Base-by-base conservation (phyloP, 2,888 invertebrate species). In the Phorcus lineatus region DNA sequence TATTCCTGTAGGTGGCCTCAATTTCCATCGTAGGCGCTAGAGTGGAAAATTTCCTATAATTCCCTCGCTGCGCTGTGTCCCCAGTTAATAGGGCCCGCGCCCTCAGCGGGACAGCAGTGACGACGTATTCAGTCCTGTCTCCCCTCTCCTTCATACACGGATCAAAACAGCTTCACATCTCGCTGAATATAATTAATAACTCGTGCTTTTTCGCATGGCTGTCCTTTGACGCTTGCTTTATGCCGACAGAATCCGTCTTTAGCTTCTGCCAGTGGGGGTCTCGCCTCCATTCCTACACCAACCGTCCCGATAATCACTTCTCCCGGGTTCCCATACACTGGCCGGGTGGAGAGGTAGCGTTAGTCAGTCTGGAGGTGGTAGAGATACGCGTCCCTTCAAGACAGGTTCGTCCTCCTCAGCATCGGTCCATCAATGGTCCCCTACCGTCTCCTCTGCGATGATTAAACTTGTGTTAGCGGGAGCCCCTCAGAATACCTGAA, bases 201-300 rank as follows among this genome's bases (percentile, higher is more conserved):
- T 76, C 76, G 76, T 76, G 76, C 76, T 76, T 76, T 76, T 76
- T 76, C 76, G 76, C 76, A 54, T 76, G 76, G 40, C 76, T 76
- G 76, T 76, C 31, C 54, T 17, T 55, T 31, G 55, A n/a, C 17
- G 55, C 24, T 28, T 54, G 24, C 55, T 28, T 76, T 76, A 76
- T 76, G 11, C 54, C 17, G 55, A 55, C 11, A 76, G 76, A 76
- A 76, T 55, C 54, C 31, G 24, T 31, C 76, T 54, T 76, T 76
- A 55, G 76, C 54, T 24, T 7, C 16, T 54, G 55, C 9, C 76
- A 76, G 76, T 55, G 40, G 53, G 76, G 54, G 76, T 24, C 76
- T 54, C 55, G 53, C n/a, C 76, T 54, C 22, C 17, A 53, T 54
- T 31, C 76, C 76, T 28, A 31, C 76, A 74, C 67, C 31, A 24